Conservation (phyloP, 64 coral and sea anemone genomes). For the Anthopleura sola region DNA sequence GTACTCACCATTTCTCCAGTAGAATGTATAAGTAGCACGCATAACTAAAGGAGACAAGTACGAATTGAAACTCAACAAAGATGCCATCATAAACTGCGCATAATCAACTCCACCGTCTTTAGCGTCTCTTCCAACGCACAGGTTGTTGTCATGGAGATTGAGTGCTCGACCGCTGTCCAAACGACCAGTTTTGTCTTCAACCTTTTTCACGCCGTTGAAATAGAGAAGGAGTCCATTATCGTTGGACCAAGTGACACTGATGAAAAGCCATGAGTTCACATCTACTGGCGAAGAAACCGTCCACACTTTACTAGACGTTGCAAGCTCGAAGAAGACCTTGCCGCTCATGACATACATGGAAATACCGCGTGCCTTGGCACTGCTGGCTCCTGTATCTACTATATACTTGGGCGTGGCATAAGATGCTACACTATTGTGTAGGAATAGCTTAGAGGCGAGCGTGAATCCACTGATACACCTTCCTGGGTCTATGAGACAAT, state of each 20-base stretch:
- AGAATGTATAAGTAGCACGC: slow-evolving; percentile 61
- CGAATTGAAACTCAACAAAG: slow-evolving; percentile 55
- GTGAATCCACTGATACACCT: slow-evolving; percentile 55
- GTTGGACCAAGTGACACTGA: slow-evolving; percentile 70
- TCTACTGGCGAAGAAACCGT: slow-evolving; percentile 36
- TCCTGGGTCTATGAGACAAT: slow-evolving; percentile 59
- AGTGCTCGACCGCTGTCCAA: slow-evolving; percentile 1
- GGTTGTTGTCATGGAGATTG: slow-evolving; percentile 50
- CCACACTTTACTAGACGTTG: slow-evolving; percentile 50
- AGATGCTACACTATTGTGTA: slow-evolving; percentile 41
- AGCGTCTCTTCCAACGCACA: slow-evolving; percentile 60
- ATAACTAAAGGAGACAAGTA: slow-evolving; percentile 56
- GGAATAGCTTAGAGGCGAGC: slow-evolving; percentile 53
- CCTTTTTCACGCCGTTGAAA: slow-evolving; percentile 36
- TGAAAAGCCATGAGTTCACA: slow-evolving; percentile 45
- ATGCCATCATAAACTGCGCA: slow-evolving; percentile 63
- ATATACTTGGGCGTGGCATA: slow-evolving; percentile 60
- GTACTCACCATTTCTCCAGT: slow-evolving; percentile 69
- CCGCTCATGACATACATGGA: slow-evolving; percentile 65
- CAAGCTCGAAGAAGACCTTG: slow-evolving; percentile 55
- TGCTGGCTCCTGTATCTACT: slow-evolving; percentile 74
- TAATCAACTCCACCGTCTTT: slow-evolving; percentile 14
- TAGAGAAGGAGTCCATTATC: slow-evolving; percentile 63
- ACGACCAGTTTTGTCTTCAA: slow-evolving; percentile 28
- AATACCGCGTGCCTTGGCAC: slow-evolving; percentile 50